Conservation (phyloP, 2,797 vertebrate species). For the Phoeniculus purpureus region DNA sequence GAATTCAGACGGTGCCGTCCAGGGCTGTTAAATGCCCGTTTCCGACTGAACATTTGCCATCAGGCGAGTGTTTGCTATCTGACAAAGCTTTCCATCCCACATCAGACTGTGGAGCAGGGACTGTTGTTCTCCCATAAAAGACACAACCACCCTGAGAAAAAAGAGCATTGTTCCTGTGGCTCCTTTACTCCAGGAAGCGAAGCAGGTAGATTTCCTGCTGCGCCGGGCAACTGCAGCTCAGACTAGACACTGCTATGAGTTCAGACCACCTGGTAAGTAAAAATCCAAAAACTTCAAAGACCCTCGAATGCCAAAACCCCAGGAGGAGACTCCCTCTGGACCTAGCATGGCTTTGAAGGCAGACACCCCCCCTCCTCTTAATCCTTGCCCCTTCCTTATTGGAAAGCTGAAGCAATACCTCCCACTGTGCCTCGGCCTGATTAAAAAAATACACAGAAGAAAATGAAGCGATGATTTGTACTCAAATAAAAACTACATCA, state of each 20-base stretch:
- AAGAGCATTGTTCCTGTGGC: constrained; percentile 33
- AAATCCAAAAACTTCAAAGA: constrained; percentile 81
- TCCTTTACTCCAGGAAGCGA: constrained; percentile 65
- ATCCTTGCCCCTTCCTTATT: constrained; percentile 19
- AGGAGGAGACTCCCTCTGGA: constrained; percentile 71
- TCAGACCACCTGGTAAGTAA: constrained; percentile 79
- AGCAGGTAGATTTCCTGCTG: constrained; percentile 50
- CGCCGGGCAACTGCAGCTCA: constrained; percentile 59
- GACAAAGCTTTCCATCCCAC: not conserved
- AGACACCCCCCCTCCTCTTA: constrained; percentile 29
- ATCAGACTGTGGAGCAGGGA: not conserved
- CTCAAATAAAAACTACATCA: constrained; percentile 8
- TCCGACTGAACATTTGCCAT: not conserved
- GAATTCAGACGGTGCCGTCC: not conserved
- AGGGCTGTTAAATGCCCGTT: not conserved
- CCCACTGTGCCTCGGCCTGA: constrained; percentile 60
- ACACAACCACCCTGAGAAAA: constrained; percentile 6
- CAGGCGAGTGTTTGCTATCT: not conserved
- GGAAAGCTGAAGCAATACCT: constrained; percentile 35
- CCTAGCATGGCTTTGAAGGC: constrained; percentile 74
- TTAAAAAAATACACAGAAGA: constrained; percentile 55
- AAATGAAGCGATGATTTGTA: constrained; percentile 60
- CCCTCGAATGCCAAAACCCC: constrained; percentile 64
- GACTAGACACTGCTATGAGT: constrained; percentile 51
- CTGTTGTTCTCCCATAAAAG: constrained; percentile 32